Percentiles rank a stretch among this genome's conserved stretches.
phyloP scores from a whole-genome alignment of 2,113 vertebrate genomes.

The Peromyscus polionotus region DNA sequence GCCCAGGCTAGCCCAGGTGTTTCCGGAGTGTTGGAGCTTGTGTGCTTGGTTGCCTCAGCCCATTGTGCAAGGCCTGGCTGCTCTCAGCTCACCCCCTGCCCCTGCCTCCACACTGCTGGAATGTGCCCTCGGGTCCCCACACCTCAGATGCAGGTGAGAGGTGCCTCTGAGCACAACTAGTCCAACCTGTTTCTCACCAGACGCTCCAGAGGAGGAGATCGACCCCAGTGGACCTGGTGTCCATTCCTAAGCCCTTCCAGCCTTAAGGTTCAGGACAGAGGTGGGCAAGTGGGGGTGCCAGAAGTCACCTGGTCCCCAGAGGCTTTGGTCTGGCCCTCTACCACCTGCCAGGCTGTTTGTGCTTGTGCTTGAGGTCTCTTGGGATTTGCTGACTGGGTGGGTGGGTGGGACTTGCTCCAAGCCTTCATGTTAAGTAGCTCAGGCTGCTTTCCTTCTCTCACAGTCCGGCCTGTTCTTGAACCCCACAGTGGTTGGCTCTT shows the following conservation, averaged over 20 bases:
- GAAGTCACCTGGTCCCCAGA: not conserved
- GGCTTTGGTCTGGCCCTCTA: not conserved
- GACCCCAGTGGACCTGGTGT: not conserved
- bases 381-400: not conserved
- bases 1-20: too few species aligned
- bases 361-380: too few species aligned
- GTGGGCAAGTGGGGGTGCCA: not conserved
- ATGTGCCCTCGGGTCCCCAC: not conserved
- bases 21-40: too few species aligned
- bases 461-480: not conserved
- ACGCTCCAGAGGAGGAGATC: not conserved
- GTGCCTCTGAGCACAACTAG: not conserved
- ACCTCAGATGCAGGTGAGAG: constrained; percentile 13
- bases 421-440: fast-evolving
- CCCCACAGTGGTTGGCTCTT: not conserved
- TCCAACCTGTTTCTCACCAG: constrained; percentile 19
- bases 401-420: not conserved
- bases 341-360: too few species aligned
- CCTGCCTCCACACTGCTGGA: not conserved
- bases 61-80: not conserved
- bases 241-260: not conserved
- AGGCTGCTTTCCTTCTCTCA: not conserved
- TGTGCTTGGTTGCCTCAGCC: not conserved
- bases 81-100: not conserved
- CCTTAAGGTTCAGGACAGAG: not conserved